Evolutionary conservation across 64 coral and sea anemone species (phyloP).

Genomic region (Montipora cactus): DNA sequence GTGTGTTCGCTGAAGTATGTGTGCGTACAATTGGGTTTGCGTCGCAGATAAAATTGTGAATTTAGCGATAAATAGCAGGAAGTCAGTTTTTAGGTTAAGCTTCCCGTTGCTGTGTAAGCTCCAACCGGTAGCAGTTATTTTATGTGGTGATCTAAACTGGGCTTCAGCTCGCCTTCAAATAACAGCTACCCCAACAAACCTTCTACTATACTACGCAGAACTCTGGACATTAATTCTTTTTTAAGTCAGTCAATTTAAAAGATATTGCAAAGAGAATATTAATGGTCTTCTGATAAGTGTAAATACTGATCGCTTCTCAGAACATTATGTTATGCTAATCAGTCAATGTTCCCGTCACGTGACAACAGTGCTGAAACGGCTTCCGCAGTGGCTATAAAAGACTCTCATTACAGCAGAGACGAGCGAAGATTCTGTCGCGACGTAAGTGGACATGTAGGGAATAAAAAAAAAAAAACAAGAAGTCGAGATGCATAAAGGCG

Average conservation of each 20-base stretch:
- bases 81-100: background rate
- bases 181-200: background rate
- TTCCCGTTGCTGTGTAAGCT: background rate
- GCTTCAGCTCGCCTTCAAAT: background rate
- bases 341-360: background rate
- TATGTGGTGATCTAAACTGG: background rate
- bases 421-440: background rate
- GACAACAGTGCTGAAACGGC: background rate
- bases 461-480: background rate
- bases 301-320: background rate
- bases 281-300: background rate
- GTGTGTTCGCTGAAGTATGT: background rate
- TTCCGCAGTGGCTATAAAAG: conserved; percentile 6
- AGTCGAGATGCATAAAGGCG: conserved; percentile 14
- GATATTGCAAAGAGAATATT: background rate
- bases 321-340: background rate
- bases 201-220: background rate
- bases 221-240: background rate
- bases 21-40: background rate
- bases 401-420: background rate
- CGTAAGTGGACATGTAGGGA: background rate
- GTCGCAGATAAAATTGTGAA: background rate
- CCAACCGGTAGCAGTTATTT: background rate
- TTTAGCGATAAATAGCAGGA: conserved; percentile 8
- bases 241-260: background rate